A percentile compares a stretch with the other conserved stretches of the same genome.
phyloP scores from a whole-genome alignment of 2,888 invertebrate species.

The Drosophila fulvimacula region DNA sequence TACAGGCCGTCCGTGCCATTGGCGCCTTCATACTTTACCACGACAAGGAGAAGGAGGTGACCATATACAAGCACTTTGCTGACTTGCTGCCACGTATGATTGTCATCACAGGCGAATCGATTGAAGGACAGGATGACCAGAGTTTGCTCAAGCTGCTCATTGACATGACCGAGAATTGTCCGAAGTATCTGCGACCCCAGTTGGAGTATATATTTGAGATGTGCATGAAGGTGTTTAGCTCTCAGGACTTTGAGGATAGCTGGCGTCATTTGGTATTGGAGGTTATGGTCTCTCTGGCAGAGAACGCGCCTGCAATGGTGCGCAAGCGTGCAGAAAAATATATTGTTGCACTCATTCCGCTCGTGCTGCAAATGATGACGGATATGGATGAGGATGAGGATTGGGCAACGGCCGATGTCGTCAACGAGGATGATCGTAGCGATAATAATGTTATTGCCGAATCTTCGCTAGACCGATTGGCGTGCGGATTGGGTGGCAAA shows the following conservation, averaged over 20 bases:
- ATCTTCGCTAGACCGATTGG: constrained; percentile 97
- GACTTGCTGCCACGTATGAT: constrained; percentile 93
- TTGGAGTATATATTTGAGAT: constrained; percentile 94
- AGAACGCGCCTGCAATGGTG: constrained; percentile 98
- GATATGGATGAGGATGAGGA: constrained; percentile 96
- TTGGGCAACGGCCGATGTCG: constrained; percentile 94
- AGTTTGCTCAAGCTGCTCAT: constrained; percentile 96
- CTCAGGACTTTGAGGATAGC: constrained; percentile 90
- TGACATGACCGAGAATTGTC: constrained; percentile 96
- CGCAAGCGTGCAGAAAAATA: constrained; percentile 95
- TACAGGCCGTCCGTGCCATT: constrained; percentile 93
- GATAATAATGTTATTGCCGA: constrained; percentile 98
- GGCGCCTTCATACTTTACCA: constrained; percentile 96
- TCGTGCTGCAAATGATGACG: constrained; percentile 97
- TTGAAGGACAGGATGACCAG: constrained; percentile 94
- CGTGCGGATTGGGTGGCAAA: constrained; percentile 97
- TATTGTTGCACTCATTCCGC: constrained; percentile 91
- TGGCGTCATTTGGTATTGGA: constrained; percentile 97
- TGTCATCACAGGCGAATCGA: constrained; percentile 90
- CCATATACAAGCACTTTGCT: constrained; percentile 93
- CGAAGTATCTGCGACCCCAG: constrained; percentile 96
- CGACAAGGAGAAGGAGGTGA: constrained; percentile 92
- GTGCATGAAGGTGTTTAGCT: constrained; percentile 91
- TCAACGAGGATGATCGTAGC: constrained; percentile 96
- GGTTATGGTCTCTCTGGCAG: constrained; percentile 92